Evolutionary conservation across 2,797 vertebrate genomes (phyloP).

Genomic region (Lutjanus campechanus): DNA sequence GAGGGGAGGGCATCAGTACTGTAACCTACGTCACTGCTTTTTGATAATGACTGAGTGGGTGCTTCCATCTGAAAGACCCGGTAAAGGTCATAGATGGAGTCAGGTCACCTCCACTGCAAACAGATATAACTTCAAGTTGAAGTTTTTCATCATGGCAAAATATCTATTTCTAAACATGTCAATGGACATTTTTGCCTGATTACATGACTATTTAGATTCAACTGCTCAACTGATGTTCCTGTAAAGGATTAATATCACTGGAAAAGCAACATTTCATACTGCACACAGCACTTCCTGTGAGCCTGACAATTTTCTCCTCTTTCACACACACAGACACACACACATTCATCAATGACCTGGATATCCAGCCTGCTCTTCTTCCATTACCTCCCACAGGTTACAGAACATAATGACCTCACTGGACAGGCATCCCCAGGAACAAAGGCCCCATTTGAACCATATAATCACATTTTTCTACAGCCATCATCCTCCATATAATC

Average conservation of each 20-base stretch:
- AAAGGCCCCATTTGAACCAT: slow-evolving; percentile 73
- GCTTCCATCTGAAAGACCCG: no score
- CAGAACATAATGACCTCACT: slow-evolving; percentile 71
- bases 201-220: neutral
- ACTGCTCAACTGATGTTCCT: neutral
- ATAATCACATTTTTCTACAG: slow-evolving; percentile 72
- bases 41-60: no score
- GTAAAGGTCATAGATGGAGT: no score
- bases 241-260: neutral
- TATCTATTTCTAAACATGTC: neutral
- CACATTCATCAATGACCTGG: slow-evolving; percentile 44
- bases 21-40: no score
- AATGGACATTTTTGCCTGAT: neutral
- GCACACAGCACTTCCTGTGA: slow-evolving; percentile 13
- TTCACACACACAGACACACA: slow-evolving; percentile 20
- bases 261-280: neutral
- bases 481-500: slow-evolving; percentile 70
- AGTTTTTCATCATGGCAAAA: neutral
- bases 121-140: neutral
- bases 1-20: no score
- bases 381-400: slow-evolving; percentile 77
- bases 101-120: no score
- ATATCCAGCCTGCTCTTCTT: slow-evolving; percentile 63
- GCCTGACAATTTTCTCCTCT: slow-evolving; percentile 17
- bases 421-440: slow-evolving; percentile 66